These are phyloP conservation scores for Eupithecia subumbrata DNA, from an alignment of 2,888 invertebrate species.

Conservation along the genomic window DNA sequence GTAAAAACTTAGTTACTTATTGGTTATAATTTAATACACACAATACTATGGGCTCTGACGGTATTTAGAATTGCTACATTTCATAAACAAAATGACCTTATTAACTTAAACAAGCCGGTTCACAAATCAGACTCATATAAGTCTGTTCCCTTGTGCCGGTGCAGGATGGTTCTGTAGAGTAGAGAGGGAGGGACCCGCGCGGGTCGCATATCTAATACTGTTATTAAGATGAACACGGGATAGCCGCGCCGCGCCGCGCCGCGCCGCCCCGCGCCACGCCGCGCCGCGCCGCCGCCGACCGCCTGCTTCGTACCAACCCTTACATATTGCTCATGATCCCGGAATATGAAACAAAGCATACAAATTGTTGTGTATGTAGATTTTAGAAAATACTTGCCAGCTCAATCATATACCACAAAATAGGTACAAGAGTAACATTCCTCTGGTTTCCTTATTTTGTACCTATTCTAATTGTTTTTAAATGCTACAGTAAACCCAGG, in stretches of 20 bases:
- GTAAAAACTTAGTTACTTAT: not conserved
- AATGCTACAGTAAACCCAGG: not conserved
- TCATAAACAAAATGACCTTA: not conserved
- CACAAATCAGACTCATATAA: not conserved
- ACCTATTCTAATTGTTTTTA: not conserved
- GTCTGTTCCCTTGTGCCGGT: not conserved
- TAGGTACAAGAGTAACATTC: not conserved
- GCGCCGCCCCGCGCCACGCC: too few species aligned
- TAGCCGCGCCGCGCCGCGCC: conserved; percentile 38
- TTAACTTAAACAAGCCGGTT: not conserved
- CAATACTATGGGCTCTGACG: not conserved
- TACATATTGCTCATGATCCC: not conserved
- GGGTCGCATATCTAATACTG: conserved; percentile 58
- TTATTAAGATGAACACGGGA: conserved; percentile 57
- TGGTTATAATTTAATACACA: not conserved
- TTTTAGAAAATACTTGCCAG: not conserved
- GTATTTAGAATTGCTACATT: not conserved
- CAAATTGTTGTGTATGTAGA: not conserved
- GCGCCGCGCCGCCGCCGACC: conserved; percentile 32
- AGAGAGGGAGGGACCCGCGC: conserved; percentile 31
- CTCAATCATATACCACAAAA: not conserved
- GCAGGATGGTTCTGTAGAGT: not conserved
- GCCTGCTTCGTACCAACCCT: not conserved
- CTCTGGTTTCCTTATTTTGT: not conserved
- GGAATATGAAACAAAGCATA: not conserved